Conservation (phyloP, 2,888 invertebrate genomes). For the Scelioninae gen. 1 region DNA sequence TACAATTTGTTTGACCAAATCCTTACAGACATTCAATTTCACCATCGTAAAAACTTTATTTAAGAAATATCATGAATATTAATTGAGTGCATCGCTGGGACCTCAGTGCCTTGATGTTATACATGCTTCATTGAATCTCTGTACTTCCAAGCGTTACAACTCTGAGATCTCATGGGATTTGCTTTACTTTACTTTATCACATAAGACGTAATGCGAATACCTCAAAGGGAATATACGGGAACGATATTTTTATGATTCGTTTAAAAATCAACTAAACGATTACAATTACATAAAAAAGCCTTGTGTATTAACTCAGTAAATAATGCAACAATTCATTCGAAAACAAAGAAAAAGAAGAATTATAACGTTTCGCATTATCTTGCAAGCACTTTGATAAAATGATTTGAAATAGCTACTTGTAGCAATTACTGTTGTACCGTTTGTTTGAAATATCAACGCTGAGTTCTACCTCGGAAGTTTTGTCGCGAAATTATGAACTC, state of each 20-base stretch:
- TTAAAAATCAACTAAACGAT: background rate
- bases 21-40: background rate
- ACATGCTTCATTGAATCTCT: conserved; percentile 34
- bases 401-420: background rate
- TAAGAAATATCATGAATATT: conserved; percentile 25
- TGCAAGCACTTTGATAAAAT: background rate
- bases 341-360: background rate
- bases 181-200: conserved; percentile 35
- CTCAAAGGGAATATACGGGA: conserved; percentile 10
- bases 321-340: background rate
- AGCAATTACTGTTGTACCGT: background rate
- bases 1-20: background rate
- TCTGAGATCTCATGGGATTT: conserved; percentile 29
- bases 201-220: conserved; percentile 22
- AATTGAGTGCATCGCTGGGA: conserved; percentile 13
- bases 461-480: background rate
- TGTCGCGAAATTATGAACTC: background rate
- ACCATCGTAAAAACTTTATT: background rate
- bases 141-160: conserved; percentile 32
- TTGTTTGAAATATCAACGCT: background rate
- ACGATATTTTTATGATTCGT: conserved; percentile 5
- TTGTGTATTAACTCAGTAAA: background rate
- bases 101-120: conserved; percentile 14
- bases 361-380: background rate
- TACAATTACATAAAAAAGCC: background rate